phyloP scores from a whole-genome alignment of 2,797 vertebrate species.

The Clarias fuscus region DNA sequence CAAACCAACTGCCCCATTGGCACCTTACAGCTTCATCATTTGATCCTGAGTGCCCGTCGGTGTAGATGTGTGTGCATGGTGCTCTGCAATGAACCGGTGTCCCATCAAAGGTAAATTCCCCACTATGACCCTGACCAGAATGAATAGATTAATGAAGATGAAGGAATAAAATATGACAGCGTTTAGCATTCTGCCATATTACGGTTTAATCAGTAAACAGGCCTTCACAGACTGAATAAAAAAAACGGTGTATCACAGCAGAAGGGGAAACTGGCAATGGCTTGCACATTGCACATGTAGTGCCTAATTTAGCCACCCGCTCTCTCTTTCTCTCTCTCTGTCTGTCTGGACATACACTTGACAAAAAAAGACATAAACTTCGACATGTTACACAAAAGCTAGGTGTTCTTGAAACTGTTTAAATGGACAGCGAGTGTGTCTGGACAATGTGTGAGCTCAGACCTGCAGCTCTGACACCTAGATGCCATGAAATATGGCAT shows the following conservation, averaged over 20 bases:
- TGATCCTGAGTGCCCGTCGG: neutral
- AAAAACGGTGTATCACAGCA: constrained; percentile 12
- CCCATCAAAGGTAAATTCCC: neutral
- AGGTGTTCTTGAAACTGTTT: neutral
- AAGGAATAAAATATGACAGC: neutral
- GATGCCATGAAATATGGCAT: constrained; percentile 22
- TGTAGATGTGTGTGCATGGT: neutral
- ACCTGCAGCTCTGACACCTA: constrained; percentile 23
- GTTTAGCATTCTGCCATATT: neutral
- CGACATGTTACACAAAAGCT: neutral
- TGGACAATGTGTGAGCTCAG: constrained; percentile 9
- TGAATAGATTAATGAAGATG: neutral
- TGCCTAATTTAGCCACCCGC: constrained; percentile 45
- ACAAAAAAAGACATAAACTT: neutral
- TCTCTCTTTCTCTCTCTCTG: constrained; percentile 20
- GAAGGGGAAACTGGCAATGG: constrained; percentile 42
- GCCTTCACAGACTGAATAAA: neutral
- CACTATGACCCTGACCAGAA: neutral
- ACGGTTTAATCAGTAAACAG: neutral
- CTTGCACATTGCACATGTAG: constrained; percentile 29
- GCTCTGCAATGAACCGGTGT: neutral
- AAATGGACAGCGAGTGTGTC: neutral
- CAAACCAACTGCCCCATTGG: neutral
- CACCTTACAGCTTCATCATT: neutral
- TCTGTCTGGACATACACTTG: neutral